A percentile compares a stretch with the other conserved stretches of the same genome.
Conservation (phyloP, 2,113 vertebrate genomes). For the Dipodomys ordii region DNA sequence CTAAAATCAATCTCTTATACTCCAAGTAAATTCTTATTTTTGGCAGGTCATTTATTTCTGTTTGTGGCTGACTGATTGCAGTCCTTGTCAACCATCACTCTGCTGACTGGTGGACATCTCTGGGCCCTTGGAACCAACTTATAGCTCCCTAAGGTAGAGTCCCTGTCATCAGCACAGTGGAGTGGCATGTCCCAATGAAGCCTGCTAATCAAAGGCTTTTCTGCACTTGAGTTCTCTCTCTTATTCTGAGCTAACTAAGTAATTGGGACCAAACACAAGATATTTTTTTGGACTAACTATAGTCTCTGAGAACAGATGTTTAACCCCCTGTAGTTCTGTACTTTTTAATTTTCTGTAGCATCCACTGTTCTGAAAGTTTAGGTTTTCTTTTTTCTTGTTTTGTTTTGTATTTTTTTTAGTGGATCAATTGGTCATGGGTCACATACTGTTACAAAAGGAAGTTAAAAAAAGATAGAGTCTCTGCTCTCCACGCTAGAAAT, state of each 20-base stretch:
- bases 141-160: not conserved
- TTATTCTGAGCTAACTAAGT: not conserved
- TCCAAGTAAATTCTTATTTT: slow-evolving; percentile 20
- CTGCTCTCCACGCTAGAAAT: slow-evolving; percentile 59
- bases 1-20: slow-evolving; percentile 13
- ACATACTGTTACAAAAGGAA: slow-evolving; percentile 58
- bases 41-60: slow-evolving; percentile 53
- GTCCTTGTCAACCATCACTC: not conserved
- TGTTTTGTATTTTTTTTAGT: not conserved
- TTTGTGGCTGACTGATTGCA: not conserved
- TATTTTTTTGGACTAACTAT: not conserved
- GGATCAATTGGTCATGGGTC: slow-evolving; percentile 25
- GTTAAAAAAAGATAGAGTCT: slow-evolving; percentile 55
- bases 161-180: not conserved
- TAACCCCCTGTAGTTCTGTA: not conserved
- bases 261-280: not conserved
- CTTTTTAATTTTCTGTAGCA: not conserved
- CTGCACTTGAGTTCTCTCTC: not conserved
- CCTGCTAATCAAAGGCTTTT: slow-evolving; percentile 10
- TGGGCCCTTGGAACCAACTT: not conserved
- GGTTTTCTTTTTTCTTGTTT: not conserved
- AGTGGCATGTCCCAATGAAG: not conserved
- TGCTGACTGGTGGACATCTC: not conserved
- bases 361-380: slow-evolving; percentile 33
- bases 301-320: slow-evolving; percentile 23